A percentile compares a stretch with the other conserved stretches of the same genome.
These are phyloP conservation scores for Orussus abietinus DNA, from an alignment of 1,140 invertebrate genomes.

Conservation along the genomic window DNA sequence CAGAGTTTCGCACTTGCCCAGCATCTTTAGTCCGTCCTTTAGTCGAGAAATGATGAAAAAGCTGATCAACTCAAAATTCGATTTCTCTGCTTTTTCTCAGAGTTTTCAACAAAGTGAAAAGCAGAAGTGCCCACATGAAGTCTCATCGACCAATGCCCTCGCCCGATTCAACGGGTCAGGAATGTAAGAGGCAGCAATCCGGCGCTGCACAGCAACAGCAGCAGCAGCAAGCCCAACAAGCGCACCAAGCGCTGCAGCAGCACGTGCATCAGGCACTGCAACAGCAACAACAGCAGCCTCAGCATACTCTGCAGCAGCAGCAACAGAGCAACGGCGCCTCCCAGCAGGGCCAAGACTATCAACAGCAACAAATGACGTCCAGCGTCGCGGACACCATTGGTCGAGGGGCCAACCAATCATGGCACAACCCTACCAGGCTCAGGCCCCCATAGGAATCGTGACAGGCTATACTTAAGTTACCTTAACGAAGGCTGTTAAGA, in stretches of 20 bases:
- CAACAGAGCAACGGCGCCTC: constrained; percentile 22
- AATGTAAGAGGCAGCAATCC: constrained; percentile 51
- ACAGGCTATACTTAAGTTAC: constrained; percentile 46
- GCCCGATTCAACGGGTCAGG: constrained; percentile 51
- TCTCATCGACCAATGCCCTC: constrained; percentile 74
- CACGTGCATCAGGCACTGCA: constrained; percentile 11
- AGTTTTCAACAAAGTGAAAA: constrained; percentile 96
- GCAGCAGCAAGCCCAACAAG: constrained; percentile 23
- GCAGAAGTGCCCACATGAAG: constrained; percentile 97
- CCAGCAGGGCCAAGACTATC: constrained; percentile 23
- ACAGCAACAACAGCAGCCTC: constrained; percentile 6
- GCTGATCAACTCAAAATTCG: not conserved
- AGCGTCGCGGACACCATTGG: constrained; percentile 26
- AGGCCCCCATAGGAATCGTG: constrained; percentile 48
- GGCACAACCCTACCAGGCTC: constrained; percentile 50
- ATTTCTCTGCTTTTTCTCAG: constrained; percentile 63
- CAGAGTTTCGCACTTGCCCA: too few relatives aligned
- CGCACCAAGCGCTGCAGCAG: constrained; percentile 25
- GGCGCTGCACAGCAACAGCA: constrained; percentile 22
- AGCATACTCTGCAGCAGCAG: constrained; percentile 14
- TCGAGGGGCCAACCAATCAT: constrained; percentile 35
- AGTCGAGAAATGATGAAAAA: too few relatives aligned
- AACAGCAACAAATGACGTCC: constrained; percentile 18
- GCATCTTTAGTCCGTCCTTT: too few relatives aligned
- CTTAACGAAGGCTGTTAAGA: constrained; percentile 53